Percentiles rank a stretch among this genome's conserved stretches.
Evolutionary conservation across 2,113 vertebrate species (phyloP).

Genomic region (Boulengeromyrus knoepffleri): DNA sequence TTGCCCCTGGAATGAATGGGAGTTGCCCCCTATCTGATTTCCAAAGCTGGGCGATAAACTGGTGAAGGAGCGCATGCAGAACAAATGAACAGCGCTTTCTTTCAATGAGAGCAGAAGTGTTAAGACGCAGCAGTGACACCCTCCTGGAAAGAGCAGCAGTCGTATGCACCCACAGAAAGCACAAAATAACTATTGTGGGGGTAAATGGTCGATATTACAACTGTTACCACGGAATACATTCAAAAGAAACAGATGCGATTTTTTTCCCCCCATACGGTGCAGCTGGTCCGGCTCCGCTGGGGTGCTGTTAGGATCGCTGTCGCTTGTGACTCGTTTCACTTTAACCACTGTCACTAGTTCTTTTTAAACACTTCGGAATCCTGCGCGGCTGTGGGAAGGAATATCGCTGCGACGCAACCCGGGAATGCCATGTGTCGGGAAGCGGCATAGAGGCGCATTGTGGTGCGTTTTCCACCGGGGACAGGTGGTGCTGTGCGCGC

Average conservation of each 20-base stretch:
- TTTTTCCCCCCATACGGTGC: slow-evolving; percentile 25
- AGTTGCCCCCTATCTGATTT: slow-evolving; percentile 32
- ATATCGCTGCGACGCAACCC: slow-evolving; percentile 40
- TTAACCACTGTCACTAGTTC: slow-evolving; percentile 30
- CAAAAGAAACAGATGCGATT: slow-evolving; percentile 42
- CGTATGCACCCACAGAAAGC: slow-evolving; percentile 39
- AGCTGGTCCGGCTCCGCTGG: slow-evolving; percentile 38
- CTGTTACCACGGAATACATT: slow-evolving; percentile 29
- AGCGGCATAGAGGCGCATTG: slow-evolving; percentile 60
- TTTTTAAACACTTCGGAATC: slow-evolving; percentile 42
- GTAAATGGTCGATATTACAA: slow-evolving; percentile 41
- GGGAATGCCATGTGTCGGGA: slow-evolving; percentile 60
- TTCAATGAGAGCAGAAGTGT: slow-evolving; percentile 32
- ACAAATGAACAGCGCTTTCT: slow-evolving; percentile 32
- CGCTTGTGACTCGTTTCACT: slow-evolving; percentile 27
- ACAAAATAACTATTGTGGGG: slow-evolving; percentile 50
- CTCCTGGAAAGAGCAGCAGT: slow-evolving; percentile 41
- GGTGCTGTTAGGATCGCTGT: slow-evolving; percentile 33
- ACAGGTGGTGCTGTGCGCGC: slow-evolving; percentile 57
- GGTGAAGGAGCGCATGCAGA: slow-evolving; percentile 27
- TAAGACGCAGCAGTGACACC: slow-evolving; percentile 45
- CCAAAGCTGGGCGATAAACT: slow-evolving; percentile 24
- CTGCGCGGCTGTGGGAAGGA: slow-evolving; percentile 44
- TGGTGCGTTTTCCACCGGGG: slow-evolving; percentile 50
- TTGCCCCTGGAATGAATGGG: slow-evolving; percentile 40